Conservation (phyloP, 2,888 invertebrate genomes). For the Lithophane socia region DNA sequence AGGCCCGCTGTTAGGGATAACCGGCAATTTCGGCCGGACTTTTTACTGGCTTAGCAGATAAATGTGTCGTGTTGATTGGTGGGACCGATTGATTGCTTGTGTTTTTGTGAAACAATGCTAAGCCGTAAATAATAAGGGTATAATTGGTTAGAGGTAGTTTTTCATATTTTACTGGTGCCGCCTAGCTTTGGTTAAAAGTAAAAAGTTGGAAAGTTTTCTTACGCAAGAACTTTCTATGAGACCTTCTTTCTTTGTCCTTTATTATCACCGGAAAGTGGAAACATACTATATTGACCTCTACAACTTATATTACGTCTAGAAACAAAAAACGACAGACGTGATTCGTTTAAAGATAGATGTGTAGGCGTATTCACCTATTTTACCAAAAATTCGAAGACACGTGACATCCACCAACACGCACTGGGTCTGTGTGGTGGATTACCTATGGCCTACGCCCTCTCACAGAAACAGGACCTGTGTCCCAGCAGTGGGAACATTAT, state of each 20-base stretch:
- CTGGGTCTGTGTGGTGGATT: too few species aligned
- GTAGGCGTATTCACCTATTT: not conserved
- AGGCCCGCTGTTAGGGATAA: conserved; percentile 57
- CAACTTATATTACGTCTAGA: not conserved
- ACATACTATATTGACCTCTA: not conserved
- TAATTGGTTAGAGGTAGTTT: not conserved
- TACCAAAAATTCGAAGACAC: too few species aligned
- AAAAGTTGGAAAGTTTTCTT: not conserved
- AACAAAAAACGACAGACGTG: not conserved
- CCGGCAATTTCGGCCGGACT: conserved; percentile 61
- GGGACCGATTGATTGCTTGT: conserved; percentile 34
- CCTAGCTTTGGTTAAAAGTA: too few species aligned
- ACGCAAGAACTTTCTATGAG: not conserved
- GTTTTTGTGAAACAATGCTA: conserved; percentile 43
- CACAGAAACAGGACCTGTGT: too few species aligned
- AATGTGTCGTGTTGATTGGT: conserved; percentile 57
- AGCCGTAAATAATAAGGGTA: too few species aligned
- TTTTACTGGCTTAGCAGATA: conserved; percentile 52
- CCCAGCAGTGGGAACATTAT: too few species aligned
- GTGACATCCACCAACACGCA: too few species aligned
- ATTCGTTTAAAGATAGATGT: not conserved
- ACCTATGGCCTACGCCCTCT: too few species aligned
- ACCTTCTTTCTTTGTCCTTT: not conserved
- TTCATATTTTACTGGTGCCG: not conserved
- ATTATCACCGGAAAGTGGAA: not conserved